phyloP scores from a whole-genome alignment of 2,113 vertebrate species.

The Rissa tridactyla region DNA sequence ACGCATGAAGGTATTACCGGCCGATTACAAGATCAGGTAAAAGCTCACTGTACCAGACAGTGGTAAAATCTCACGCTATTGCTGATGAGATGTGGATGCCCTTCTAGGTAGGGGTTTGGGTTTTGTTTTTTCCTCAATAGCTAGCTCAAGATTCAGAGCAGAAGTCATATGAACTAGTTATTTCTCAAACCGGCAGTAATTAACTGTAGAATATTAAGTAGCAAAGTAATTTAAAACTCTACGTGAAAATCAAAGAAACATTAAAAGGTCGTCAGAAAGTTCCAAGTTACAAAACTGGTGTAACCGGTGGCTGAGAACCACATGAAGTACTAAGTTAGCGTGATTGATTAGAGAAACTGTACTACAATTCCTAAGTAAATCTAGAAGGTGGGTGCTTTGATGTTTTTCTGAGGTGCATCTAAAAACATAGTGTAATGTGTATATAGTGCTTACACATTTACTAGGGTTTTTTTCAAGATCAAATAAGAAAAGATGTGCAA shows the following conservation, averaged over 20 bases:
- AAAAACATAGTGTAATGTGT: background rate
- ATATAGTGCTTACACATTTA: background rate
- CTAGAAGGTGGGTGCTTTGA: background rate
- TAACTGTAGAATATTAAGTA: background rate
- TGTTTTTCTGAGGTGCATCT: background rate
- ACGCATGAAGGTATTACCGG: fast-evolving
- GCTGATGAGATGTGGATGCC: background rate
- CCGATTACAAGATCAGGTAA: background rate
- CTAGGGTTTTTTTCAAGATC: background rate
- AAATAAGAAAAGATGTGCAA: background rate
- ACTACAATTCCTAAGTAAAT: background rate
- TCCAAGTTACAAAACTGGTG: background rate
- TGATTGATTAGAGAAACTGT: background rate
- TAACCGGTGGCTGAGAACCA: background rate
- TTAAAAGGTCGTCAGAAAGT: background rate
- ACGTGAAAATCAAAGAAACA: background rate
- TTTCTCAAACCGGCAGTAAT: background rate
- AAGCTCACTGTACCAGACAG: background rate
- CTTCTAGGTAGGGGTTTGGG: background rate
- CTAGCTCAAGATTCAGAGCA: background rate
- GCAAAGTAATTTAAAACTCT: background rate
- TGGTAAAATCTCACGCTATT: background rate
- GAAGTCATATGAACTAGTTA: background rate
- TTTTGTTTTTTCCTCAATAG: background rate
- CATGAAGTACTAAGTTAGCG: background rate